Percentiles rank a stretch among this genome's conserved stretches.
Conservation (phyloP, 2,888 invertebrate genomes). For the Megaustenia siamemsis region DNA sequence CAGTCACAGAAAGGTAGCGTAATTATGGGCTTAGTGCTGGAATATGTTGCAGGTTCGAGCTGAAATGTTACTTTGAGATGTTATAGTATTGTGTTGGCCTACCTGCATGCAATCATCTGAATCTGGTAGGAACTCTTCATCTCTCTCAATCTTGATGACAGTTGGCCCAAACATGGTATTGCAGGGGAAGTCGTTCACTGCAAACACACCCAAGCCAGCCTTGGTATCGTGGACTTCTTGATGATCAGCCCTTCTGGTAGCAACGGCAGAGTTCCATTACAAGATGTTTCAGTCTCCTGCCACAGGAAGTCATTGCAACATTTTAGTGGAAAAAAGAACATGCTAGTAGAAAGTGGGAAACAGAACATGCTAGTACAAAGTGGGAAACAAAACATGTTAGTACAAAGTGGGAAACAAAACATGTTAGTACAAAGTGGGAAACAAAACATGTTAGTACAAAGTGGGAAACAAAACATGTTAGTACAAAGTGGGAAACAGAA, state of each 20-base stretch:
- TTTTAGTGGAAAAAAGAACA: background rate
- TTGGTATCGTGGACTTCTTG: slow-evolving; percentile 69
- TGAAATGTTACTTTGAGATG: too few species aligned
- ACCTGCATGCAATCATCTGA: slow-evolving; percentile 79
- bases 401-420: too few species aligned
- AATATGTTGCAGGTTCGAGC: too few species aligned
- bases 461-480: too few species aligned
- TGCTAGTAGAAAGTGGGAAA: background rate
- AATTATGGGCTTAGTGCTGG: too few species aligned
- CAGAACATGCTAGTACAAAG: background rate
- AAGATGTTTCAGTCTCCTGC: background rate
- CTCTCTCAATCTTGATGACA: slow-evolving; percentile 67
- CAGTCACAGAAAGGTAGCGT: too few species aligned
- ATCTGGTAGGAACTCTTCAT: slow-evolving; percentile 67
- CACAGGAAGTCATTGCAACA: too few species aligned
- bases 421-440: too few species aligned
- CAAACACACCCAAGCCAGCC: slow-evolving; percentile 76
- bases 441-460: too few species aligned
- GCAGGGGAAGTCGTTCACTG: slow-evolving; percentile 64
- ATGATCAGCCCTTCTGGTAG: slow-evolving; percentile 72
- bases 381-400: background rate
- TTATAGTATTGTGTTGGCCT: too few species aligned
- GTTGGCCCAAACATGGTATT: slow-evolving; percentile 78
- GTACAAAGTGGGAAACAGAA: too few species aligned
- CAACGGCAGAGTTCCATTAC: slow-evolving; percentile 67